Base-by-base conservation (phyloP, 1,140 invertebrate genomes). In the Pteromalus puparum region DNA sequence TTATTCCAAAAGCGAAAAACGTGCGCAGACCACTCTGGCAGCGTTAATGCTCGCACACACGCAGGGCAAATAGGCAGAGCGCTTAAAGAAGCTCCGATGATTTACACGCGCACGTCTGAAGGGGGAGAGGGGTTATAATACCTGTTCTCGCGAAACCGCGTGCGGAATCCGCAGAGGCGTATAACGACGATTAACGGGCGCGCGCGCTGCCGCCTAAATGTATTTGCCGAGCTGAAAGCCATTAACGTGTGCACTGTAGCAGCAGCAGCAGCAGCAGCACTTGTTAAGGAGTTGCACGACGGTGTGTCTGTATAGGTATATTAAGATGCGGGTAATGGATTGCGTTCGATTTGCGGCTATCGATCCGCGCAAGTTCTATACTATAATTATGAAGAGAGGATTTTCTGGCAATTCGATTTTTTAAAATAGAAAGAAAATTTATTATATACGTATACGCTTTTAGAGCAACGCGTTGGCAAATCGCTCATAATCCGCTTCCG, bases 191-290 rank as follows among this genome's bases (percentile, higher is more conserved):
- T 85, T 81, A 85, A 81, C 68, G 80, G 84, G 15, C 34, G 7
- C 77, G 18, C 38, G 38, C 21, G 81, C 38, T 80, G 38, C 53
- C 61, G 73, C 83, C 79, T 72, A 77, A 82, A 82, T 72, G 84
- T 85, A 85, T 85, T 85, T 85, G 73, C 84, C 38, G 42, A 78
- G 84, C 67, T 73, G 75, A 85, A 85, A 85, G 84, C 80, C 80
- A 85, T 85, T 82, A 82, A 72, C 61, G 73, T 80, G 65, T 73
- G 6, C 42, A 67, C 26, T 10, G 30, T n/a, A 21, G 48, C 4
- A 53, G 48, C 48, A 53, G 48, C n/a, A n/a, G n/a, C n/a, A 5
- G 15, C 2, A 53, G 34, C 73, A 1, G 42, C 42, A 80, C 24
- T 81, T 81, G 83, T 84, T 79, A 79, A 72, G 67, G 76, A 61